These are phyloP conservation scores for Rotaria magnacalcarata DNA, from an alignment of 2,888 invertebrate species.

Conservation along the genomic window DNA sequence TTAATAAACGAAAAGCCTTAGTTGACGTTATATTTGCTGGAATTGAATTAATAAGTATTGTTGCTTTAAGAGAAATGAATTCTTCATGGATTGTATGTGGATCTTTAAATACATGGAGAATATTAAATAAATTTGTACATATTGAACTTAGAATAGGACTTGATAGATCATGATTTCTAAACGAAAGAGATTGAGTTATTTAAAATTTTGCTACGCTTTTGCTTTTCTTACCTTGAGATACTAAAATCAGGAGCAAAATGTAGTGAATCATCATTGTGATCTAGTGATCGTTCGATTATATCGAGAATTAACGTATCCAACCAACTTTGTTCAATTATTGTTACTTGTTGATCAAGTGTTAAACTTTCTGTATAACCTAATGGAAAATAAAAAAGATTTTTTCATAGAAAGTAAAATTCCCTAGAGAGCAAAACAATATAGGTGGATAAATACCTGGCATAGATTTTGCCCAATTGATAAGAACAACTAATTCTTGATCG, in stretches of 20 bases:
- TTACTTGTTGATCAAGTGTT: conserved; percentile 35
- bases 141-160: background rate
- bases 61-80: conserved; percentile 8
- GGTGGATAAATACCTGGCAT: conserved; percentile 49
- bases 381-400: background rate
- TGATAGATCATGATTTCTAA: background rate
- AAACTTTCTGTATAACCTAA: conserved; percentile 28
- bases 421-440: background rate
- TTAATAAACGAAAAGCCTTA: conserved; percentile 13
- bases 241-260: conserved; percentile 23
- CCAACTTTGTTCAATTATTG: conserved; percentile 31
- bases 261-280: conserved; percentile 13
- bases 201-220: background rate
- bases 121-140: conserved; percentile 23
- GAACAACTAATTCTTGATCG: conserved; percentile 54
- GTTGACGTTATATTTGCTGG: background rate
- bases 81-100: conserved; percentile 21
- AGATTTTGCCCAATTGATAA: conserved; percentile 57
- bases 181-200: background rate
- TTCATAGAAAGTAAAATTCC: too few species aligned
- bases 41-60: conserved; percentile 12
- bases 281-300: conserved; percentile 20
- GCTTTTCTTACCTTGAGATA: background rate
- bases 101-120: conserved; percentile 15
- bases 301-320: conserved; percentile 3